These are phyloP conservation scores for Megalonaias nervosa DNA, from an alignment of 1,140 invertebrate species.

Conservation along the genomic window DNA sequence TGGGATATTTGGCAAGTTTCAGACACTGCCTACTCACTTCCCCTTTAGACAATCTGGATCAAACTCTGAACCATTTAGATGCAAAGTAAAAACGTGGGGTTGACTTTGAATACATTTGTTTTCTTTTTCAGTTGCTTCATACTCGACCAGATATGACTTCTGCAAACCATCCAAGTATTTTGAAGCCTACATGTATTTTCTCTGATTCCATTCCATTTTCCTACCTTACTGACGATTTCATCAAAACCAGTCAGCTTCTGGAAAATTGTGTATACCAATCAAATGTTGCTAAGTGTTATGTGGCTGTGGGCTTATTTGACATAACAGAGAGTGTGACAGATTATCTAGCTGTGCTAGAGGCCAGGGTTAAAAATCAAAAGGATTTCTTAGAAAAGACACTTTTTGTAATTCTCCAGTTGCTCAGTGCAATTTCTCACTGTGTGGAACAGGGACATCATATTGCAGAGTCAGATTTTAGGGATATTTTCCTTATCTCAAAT, in stretches of 20 bases:
- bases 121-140: slow-evolving; percentile 55
- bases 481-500: slow-evolving; percentile 58
- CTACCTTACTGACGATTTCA: slow-evolving; percentile 61
- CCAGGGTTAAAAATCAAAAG: slow-evolving; percentile 49
- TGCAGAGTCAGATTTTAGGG: slow-evolving; percentile 56
- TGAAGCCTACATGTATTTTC: slow-evolving; percentile 60
- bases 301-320: slow-evolving; percentile 57
- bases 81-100: no score
- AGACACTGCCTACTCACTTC: no score
- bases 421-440: slow-evolving; percentile 65
- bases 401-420: slow-evolving; percentile 56
- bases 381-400: slow-evolving; percentile 53
- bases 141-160: slow-evolving; percentile 54
- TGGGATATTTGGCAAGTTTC: no score
- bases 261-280: slow-evolving; percentile 57
- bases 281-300: slow-evolving; percentile 47
- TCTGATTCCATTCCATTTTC: slow-evolving; percentile 59
- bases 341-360: slow-evolving; percentile 51
- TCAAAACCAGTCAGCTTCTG: slow-evolving; percentile 59
- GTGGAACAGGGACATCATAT: slow-evolving; percentile 61
- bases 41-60: no score
- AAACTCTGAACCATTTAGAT: no score
- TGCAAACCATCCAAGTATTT: slow-evolving; percentile 54
- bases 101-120: slow-evolving; percentile 7
- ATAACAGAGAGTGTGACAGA: slow-evolving; percentile 55